Conservation (phyloP, 1,140 invertebrate genomes). For the Meteorus sp. region DNA sequence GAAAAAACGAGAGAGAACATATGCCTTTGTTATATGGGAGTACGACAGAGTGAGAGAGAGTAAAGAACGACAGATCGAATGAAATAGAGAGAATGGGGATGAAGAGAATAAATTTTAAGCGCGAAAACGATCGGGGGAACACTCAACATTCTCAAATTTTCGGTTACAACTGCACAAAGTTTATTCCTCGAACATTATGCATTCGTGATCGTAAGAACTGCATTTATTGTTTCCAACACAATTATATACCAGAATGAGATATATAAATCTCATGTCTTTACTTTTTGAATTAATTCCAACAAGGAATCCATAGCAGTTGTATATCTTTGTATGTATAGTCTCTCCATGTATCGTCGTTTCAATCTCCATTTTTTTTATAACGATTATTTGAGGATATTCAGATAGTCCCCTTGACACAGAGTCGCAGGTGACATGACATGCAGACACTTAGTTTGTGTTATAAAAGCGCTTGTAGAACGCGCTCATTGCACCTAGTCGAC, state of each 20-base stretch:
- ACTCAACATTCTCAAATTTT: too few species aligned
- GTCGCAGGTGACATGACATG: slow-evolving; percentile 30
- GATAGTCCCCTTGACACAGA: slow-evolving; percentile 20
- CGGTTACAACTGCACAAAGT: too few species aligned
- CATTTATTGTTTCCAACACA: too few species aligned
- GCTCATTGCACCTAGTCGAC: slow-evolving; percentile 50
- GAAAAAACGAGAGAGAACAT: slow-evolving; percentile 22
- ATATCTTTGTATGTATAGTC: too few species aligned
- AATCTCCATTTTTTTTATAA: too few species aligned
- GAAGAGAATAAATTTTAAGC: slow-evolving; percentile 9
- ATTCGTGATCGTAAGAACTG: slow-evolving; percentile 24
- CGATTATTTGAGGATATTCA: too few species aligned
- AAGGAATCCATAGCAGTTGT: too few species aligned
- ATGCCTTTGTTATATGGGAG: slow-evolving; percentile 28
- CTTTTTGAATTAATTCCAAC: too few species aligned
- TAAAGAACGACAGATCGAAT: slow-evolving; percentile 3
- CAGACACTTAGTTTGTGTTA: slow-evolving; percentile 35
- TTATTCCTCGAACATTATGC: slow-evolving; percentile 9
- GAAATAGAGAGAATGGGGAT: background rate
- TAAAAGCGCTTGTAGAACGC: slow-evolving; percentile 49
- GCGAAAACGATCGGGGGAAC: background rate
- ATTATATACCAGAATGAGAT: too few species aligned
- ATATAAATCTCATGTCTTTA: too few species aligned
- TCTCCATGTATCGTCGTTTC: too few species aligned
- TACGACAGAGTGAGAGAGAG: slow-evolving; percentile 19